Percentiles rank a stretch among this genome's conserved stretches.
Evolutionary conservation across 2,113 vertebrate species (phyloP).

Genomic region (Serranochromis macrocephalus): DNA sequence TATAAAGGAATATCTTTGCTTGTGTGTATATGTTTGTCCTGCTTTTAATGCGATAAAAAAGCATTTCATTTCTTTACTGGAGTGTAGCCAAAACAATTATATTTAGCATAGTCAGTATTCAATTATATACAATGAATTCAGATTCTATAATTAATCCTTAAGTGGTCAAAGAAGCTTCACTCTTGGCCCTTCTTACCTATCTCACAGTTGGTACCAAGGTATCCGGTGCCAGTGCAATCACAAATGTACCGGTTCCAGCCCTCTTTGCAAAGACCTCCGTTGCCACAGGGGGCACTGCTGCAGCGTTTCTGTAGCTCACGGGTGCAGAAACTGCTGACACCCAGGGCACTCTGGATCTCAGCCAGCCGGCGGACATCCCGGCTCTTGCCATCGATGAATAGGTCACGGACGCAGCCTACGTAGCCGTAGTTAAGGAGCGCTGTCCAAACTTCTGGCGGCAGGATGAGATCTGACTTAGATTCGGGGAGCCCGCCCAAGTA

Average conservation of each 20-base stretch:
- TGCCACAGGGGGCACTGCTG: constrained; percentile 77
- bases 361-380: constrained; percentile 82
- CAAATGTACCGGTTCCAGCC: constrained; percentile 93
- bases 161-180: neutral
- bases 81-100: neutral
- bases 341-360: constrained; percentile 75
- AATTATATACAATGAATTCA: neutral
- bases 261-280: constrained; percentile 82
- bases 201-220: constrained; percentile 82
- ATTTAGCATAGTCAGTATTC: neutral
- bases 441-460: constrained; percentile 90
- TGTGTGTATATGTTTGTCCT: neutral
- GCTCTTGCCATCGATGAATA: constrained; percentile 89
- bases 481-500: constrained; percentile 86
- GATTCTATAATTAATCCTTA: neutral
- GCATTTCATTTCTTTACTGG: neutral
- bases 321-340: constrained; percentile 84
- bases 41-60: neutral
- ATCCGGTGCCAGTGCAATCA: constrained; percentile 85
- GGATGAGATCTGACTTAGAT: constrained; percentile 71
- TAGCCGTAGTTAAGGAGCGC: constrained; percentile 84
- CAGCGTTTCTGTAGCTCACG: constrained; percentile 84
- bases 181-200: constrained; percentile 70
- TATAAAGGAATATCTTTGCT: neutral
- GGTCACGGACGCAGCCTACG: constrained; percentile 87